These are phyloP conservation scores for Mythimna vitellina DNA, from an alignment of 2,888 invertebrate species.

Conservation along the genomic window DNA sequence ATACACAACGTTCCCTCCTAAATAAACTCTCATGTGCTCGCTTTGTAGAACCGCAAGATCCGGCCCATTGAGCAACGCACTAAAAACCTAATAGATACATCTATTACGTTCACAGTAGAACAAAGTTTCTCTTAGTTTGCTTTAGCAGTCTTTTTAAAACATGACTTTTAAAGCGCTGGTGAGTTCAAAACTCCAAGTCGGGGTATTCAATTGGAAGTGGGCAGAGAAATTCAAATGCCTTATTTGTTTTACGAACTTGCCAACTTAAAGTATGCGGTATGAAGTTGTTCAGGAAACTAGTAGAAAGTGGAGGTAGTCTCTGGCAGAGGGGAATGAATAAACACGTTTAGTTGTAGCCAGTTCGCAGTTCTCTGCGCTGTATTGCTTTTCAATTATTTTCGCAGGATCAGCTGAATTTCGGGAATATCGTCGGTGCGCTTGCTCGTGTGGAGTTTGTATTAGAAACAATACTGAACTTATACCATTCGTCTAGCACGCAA, in stretches of 20 bases:
- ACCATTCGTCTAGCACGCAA: neutral
- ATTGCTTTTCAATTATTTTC: conserved; percentile 61
- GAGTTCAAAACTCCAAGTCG: conserved; percentile 60
- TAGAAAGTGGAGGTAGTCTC: conserved; percentile 43
- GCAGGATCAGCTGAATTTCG: conserved; percentile 39
- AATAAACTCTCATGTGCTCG: neutral
- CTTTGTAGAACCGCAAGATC: neutral
- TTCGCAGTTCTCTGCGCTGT: conserved; percentile 44
- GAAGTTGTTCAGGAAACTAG: conserved; percentile 61
- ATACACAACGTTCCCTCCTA: neutral
- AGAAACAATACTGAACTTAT: conserved; percentile 1
- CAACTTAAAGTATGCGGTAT: conserved; percentile 63
- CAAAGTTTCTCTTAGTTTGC: conserved; percentile 50
- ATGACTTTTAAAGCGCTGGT: conserved; percentile 64
- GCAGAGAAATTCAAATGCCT: conserved; percentile 71
- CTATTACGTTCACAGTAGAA: conserved; percentile 31
- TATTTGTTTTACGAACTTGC: conserved; percentile 66
- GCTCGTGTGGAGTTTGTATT: conserved; percentile 31
- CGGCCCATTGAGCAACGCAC: neutral
- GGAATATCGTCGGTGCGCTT: conserved; percentile 10
- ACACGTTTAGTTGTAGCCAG: conserved; percentile 57
- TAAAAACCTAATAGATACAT: conserved; percentile 32
- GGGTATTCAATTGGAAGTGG: conserved; percentile 68
- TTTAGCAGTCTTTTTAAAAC: conserved; percentile 64
- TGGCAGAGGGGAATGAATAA: conserved; percentile 53